A percentile compares a stretch with the other conserved stretches of the same genome.
These are phyloP conservation scores for Pseudomyrmex dendroicus DNA, from an alignment of 1,140 invertebrate species.

Conservation along the genomic window DNA sequence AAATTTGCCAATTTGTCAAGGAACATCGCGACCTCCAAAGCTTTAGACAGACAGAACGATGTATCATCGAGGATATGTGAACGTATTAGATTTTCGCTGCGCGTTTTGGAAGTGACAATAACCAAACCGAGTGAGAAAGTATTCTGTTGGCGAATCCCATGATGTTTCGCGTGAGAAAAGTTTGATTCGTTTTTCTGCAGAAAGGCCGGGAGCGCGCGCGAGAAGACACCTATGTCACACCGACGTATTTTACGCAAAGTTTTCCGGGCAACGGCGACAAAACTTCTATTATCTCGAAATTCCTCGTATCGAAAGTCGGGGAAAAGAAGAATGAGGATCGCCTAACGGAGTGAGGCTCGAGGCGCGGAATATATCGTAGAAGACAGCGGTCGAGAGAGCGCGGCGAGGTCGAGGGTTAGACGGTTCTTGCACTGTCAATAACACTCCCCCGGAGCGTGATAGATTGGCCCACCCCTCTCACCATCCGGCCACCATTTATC, in stretches of 20 bases:
- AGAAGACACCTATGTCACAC: conserved; percentile 30
- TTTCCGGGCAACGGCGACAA: conserved; percentile 21
- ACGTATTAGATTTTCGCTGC: conserved; percentile 30
- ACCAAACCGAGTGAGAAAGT: conserved; percentile 43
- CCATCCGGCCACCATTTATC: conserved; percentile 83
- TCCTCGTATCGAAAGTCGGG: conserved; percentile 45
- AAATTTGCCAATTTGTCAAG: not conserved
- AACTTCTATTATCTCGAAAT: conserved; percentile 45
- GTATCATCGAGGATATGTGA: not conserved
- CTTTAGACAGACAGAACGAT: not conserved
- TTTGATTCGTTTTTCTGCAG: conserved; percentile 54
- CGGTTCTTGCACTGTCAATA: conserved; percentile 84
- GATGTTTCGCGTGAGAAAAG: conserved; percentile 43
- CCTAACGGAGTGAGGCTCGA: conserved; percentile 8
- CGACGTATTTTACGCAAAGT: conserved; percentile 28
- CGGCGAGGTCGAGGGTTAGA: conserved; percentile 74
- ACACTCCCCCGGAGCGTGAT: conserved; percentile 81
- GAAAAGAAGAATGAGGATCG: conserved; percentile 39
- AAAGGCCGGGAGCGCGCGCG: not conserved
- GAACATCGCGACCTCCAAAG: not conserved
- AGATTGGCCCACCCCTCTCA: conserved; percentile 80
- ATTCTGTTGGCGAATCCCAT: conserved; percentile 28
- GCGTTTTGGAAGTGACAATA: conserved; percentile 32
- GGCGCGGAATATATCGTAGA: conserved; percentile 22
- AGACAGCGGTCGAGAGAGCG: conserved; percentile 34